phyloP scores from a whole-genome alignment of 2,113 vertebrate species.

The Engraulis encrasicolus region DNA sequence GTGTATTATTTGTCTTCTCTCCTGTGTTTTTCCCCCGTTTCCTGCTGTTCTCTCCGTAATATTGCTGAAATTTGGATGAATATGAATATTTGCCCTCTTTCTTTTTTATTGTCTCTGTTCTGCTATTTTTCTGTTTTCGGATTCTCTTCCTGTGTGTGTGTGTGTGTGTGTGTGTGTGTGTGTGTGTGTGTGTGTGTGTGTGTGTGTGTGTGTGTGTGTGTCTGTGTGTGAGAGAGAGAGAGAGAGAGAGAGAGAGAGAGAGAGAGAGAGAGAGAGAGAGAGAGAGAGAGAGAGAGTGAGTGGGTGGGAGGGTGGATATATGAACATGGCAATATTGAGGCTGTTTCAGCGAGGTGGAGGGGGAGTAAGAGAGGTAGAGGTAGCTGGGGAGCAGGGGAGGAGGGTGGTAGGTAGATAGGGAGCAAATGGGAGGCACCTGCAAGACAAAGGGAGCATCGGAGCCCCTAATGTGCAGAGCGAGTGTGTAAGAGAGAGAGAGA shows the following conservation, averaged over 20 bases:
- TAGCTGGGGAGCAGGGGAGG: no score
- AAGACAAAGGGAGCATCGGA: conserved; percentile 78
- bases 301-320: conserved; percentile 33
- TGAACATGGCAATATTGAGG: conserved; percentile 75
- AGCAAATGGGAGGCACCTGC: conserved; percentile 88
- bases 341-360: no score
- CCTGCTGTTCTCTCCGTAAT: conserved; percentile 50
- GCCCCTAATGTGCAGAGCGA: conserved; percentile 71
- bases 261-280: no score
- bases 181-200: background rate
- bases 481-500: conserved; percentile 50
- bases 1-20: conserved; percentile 73
- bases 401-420: no score
- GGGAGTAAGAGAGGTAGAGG: no score
- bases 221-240: background rate
- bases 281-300: background rate
- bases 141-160: no score
- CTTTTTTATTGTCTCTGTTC: conserved; percentile 38
- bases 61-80: conserved; percentile 75
- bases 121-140: background rate
- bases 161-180: no score
- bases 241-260: no score
- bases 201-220: background rate
- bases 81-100: conserved; percentile 79
- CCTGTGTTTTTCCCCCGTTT: conserved; percentile 51